Evolutionary conservation across 2,113 vertebrate species (phyloP).

Genomic region (Ciconia boyciana): DNA sequence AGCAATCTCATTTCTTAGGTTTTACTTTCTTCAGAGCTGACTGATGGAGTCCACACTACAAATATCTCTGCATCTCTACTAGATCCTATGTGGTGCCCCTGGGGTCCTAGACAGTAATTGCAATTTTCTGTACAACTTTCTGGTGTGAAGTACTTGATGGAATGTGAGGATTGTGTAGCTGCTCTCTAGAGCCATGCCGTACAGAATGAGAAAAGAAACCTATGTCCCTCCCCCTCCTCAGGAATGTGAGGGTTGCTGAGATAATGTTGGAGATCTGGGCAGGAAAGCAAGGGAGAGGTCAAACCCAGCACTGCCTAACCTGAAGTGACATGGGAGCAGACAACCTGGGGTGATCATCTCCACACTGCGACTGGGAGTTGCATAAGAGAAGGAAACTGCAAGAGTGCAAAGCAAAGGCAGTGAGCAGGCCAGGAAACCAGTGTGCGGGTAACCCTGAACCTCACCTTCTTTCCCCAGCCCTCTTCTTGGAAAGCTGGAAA

Average conservation of each 20-base stretch:
- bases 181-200: not conserved
- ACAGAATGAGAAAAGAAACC: not conserved
- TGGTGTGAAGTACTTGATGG: not conserved
- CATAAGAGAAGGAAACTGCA: not conserved
- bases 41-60: not conserved
- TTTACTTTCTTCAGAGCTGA: not conserved
- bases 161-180: not conserved
- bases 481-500: too few species aligned
- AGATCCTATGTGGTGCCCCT: too few species aligned
- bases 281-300: not conserved
- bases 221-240: not conserved
- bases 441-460: not conserved
- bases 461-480: not conserved
- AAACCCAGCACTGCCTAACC: too few species aligned
- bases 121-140: not conserved
- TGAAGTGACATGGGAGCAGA: not conserved
- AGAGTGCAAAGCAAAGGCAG: not conserved
- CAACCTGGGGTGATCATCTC: not conserved
- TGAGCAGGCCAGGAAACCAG: not conserved
- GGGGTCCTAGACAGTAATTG: not conserved
- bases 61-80: not conserved
- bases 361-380: not conserved
- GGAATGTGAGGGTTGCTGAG: not conserved
- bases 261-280: not conserved
- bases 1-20: not conserved